phyloP scores from a whole-genome alignment of 2,888 invertebrate species.

The Gnatocerus cornutus region DNA sequence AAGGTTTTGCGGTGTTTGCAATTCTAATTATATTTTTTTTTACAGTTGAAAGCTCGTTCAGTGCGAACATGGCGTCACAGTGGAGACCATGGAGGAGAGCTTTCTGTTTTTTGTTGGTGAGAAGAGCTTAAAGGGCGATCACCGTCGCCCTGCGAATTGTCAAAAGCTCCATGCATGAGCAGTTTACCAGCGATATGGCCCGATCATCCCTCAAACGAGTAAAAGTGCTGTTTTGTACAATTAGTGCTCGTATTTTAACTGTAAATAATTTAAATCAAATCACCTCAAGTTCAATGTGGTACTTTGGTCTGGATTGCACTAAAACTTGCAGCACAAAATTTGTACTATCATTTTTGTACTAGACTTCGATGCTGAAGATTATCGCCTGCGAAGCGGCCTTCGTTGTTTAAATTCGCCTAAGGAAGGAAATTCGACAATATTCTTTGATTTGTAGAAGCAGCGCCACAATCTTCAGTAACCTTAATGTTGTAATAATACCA shows the following conservation, averaged over 20 bases:
- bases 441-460: constrained; percentile 13
- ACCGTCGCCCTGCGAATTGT: constrained; percentile 61
- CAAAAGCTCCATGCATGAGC: constrained; percentile 54
- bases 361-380: constrained; percentile 31
- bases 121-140: constrained; percentile 68
- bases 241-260: constrained; percentile 48
- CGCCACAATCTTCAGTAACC: constrained; percentile 42
- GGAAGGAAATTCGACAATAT: constrained; percentile 36
- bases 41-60: constrained; percentile 83
- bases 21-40: constrained; percentile 57
- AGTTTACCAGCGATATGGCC: constrained; percentile 60
- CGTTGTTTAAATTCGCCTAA: constrained; percentile 24
- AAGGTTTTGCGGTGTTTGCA: constrained; percentile 24
- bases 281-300: constrained; percentile 56
- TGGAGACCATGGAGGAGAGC: constrained; percentile 81
- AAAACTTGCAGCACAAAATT: constrained; percentile 42
- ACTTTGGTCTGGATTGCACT: constrained; percentile 43
- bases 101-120: constrained; percentile 89
- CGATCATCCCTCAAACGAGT: constrained; percentile 51
- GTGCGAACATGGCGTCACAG: constrained; percentile 84
- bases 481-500: constrained; percentile 44
- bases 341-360: constrained; percentile 32
- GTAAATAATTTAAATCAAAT: constrained; percentile 54
- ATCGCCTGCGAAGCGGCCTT: constrained; percentile 41
- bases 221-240: constrained; percentile 35